These are phyloP conservation scores for Danio tinwini DNA, from an alignment of 2,797 vertebrate genomes.

Conservation along the genomic window DNA sequence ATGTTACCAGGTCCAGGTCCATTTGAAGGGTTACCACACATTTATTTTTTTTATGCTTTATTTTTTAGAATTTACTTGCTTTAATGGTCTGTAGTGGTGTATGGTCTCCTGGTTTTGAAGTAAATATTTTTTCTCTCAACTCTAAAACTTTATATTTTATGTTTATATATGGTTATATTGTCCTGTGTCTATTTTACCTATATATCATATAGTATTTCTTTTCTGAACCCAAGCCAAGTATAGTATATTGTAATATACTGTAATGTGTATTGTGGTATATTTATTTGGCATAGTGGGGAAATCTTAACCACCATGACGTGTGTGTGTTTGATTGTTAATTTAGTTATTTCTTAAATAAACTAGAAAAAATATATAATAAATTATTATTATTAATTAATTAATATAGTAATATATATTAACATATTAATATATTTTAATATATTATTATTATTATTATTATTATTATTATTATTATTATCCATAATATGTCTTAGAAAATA, in stretches of 20 bases:
- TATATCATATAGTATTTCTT: background rate
- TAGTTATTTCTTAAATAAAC: no score
- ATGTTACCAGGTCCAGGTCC: constrained; percentile 56
- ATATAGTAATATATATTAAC: no score
- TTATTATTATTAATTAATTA: no score
- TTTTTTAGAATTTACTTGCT: background rate
- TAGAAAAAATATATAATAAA: background rate
- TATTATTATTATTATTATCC: no score
- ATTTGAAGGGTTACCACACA: constrained; percentile 17
- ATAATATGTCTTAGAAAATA: no score
- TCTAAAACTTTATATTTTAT: no score
- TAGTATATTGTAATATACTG: no score
- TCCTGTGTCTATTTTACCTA: background rate
- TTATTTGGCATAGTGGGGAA: no score
- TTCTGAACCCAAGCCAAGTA: background rate
- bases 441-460: no score
- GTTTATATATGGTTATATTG: no score
- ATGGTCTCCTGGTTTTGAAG: background rate
- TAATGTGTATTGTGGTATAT: no score
- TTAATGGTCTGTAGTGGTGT: background rate
- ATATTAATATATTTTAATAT: no score
- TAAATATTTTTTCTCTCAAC: constrained; percentile 11
- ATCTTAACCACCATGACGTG: background rate
- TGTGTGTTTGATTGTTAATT: background rate
- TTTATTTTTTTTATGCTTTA: background rate